A percentile compares a stretch with the other conserved stretches of the same genome.
Conservation (phyloP, 1,140 invertebrate genomes). For the Pachypsylla venusta region DNA sequence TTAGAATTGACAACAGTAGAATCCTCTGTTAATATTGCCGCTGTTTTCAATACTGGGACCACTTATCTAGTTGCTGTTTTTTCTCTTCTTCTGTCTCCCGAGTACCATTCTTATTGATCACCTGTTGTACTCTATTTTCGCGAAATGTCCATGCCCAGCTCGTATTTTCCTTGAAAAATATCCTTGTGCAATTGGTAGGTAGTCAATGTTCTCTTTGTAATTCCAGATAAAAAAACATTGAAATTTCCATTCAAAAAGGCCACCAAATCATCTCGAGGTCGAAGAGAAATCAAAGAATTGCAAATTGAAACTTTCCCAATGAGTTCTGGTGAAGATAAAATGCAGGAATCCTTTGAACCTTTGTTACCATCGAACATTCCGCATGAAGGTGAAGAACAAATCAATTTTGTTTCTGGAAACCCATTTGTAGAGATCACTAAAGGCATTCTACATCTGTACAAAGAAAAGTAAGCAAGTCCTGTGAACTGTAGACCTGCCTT, state of each 20-base stretch:
- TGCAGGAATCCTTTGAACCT: not conserved
- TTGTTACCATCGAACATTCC: slow-evolving; percentile 4
- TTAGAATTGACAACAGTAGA: too few species aligned
- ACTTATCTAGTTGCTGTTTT: too few species aligned
- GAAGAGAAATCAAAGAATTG: slow-evolving; percentile 4
- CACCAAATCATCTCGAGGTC: not conserved
- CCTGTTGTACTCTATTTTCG: too few species aligned
- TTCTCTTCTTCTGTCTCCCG: too few species aligned
- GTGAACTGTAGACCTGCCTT: too few species aligned
- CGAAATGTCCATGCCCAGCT: too few species aligned
- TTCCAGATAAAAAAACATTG: not conserved
- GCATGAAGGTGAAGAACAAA: slow-evolving; percentile 30
- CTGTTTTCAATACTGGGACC: too few species aligned
- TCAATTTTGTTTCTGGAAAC: slow-evolving; percentile 90
- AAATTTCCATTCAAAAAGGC: slow-evolving; percentile 3
- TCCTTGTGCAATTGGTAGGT: too few species aligned
- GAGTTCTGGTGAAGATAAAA: not conserved
- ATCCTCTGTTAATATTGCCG: too few species aligned
- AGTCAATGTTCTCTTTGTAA: too few species aligned
- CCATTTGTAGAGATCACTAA: slow-evolving; percentile 92
- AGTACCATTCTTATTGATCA: too few species aligned
- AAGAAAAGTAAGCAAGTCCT: slow-evolving; percentile 86
- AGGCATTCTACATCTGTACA: slow-evolving; percentile 90
- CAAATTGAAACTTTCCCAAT: slow-evolving; percentile 5
- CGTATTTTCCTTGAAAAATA: too few species aligned